phyloP scores from a whole-genome alignment of 2,113 vertebrate genomes.

The Lepisosteus osseus region DNA sequence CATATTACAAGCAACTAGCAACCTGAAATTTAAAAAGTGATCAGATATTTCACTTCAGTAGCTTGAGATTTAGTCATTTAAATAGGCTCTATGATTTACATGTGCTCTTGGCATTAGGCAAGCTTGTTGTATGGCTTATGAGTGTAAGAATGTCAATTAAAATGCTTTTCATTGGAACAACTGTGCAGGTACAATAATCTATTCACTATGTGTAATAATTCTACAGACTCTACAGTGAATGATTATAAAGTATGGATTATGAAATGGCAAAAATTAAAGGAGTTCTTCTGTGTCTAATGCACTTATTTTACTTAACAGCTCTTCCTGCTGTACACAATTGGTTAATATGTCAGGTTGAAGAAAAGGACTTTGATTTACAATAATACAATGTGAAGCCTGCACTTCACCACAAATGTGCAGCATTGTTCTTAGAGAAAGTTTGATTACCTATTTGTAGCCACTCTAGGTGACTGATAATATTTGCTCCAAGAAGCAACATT shows the following conservation, averaged over 20 bases:
- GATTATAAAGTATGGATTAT: neutral
- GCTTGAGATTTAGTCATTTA: no score
- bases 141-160: neutral
- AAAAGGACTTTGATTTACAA: no score
- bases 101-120: neutral
- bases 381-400: no score
- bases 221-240: constrained; percentile 3
- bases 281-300: neutral
- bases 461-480: no score
- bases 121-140: neutral
- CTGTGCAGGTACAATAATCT: constrained; percentile 19
- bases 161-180: constrained; percentile 8
- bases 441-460: no score
- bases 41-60: no score
- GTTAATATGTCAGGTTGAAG: no score
- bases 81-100: neutral
- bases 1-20: no score
- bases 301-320: constrained; percentile 1
- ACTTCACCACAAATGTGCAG: no score
- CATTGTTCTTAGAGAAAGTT: no score
- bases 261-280: constrained; percentile 9
- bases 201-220: constrained; percentile 20
- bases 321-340: neutral
- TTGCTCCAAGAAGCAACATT: no score
- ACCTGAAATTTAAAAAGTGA: no score